These are phyloP conservation scores for honey bee (Apis mellifera) DNA, from an alignment of 1,140 invertebrate genomes.

Conservation along the genomic window DNA sequence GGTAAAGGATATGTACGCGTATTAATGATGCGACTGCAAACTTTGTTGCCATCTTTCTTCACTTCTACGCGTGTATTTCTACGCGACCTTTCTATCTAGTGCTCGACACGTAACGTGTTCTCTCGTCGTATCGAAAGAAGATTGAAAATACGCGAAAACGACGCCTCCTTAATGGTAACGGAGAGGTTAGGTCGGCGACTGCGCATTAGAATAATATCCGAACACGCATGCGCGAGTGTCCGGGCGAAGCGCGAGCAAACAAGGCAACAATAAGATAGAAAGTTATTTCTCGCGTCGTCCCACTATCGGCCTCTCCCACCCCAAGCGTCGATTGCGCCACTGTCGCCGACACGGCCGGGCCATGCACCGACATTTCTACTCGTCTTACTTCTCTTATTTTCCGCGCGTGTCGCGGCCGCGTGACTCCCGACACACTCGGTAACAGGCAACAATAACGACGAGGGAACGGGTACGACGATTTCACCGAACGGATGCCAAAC, in stretches of 20 bases:
- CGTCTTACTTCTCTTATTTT: slow-evolving; percentile 30
- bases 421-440: background rate
- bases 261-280: slow-evolving; percentile 14
- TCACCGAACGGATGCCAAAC: background rate
- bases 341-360: slow-evolving; percentile 29
- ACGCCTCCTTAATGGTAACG: too few relatives aligned
- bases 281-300: background rate
- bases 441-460: background rate
- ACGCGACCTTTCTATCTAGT: too few relatives aligned
- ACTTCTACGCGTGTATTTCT: too few relatives aligned
- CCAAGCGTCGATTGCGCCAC: slow-evolving; percentile 20
- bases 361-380: slow-evolving; percentile 38
- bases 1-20: too few relatives aligned
- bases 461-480: too few relatives aligned
- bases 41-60: too few relatives aligned
- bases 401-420: slow-evolving; percentile 8
- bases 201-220: background rate
- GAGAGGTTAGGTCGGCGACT: background rate
- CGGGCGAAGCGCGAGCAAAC: background rate
- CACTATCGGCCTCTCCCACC: background rate
- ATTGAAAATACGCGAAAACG: too few relatives aligned
- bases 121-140: too few relatives aligned
- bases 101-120: too few relatives aligned
- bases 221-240: background rate
- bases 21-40: too few relatives aligned